phyloP scores from a whole-genome alignment of 2,113 vertebrate species.

The Dryoscopus gambensis region DNA sequence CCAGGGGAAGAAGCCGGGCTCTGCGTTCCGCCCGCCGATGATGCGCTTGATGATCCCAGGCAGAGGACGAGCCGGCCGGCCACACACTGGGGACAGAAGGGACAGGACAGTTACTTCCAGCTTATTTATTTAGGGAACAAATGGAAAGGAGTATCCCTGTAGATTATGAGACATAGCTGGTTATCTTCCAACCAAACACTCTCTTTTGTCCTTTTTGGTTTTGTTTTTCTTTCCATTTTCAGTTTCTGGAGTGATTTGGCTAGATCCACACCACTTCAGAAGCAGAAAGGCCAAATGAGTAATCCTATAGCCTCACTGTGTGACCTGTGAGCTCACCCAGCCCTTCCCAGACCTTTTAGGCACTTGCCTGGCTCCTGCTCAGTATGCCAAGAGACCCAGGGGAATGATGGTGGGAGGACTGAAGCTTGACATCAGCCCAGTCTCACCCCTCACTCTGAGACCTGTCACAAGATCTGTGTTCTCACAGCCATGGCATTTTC shows the following conservation, averaged over 20 bases:
- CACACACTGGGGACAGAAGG: conserved; percentile 72
- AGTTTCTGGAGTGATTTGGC: neutral
- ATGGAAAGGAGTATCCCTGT: neutral
- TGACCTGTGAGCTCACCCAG: neutral
- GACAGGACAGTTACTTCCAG: neutral
- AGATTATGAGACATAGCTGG: conserved; percentile 33
- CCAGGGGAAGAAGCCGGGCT: conserved; percentile 91
- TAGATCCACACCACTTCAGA: neutral
- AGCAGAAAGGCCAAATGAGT: conserved; percentile 1
- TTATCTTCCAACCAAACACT: neutral
- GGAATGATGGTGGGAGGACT: neutral
- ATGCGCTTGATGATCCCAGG: conserved; percentile 87
- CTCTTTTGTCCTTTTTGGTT: neutral
- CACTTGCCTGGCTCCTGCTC: neutral
- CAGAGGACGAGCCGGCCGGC: conserved; percentile 75
- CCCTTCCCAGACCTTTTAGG: neutral
- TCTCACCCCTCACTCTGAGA: neutral
- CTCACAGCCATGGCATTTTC: neutral
- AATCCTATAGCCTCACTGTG: neutral
- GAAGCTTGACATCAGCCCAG: neutral
- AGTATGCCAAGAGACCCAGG: neutral
- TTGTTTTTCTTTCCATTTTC: neutral
- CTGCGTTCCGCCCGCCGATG: conserved; percentile 83
- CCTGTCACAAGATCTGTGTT: neutral
- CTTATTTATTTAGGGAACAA: neutral